Evolutionary conservation across 2,888 invertebrate species (phyloP), one percentile per base, ranked within the genome.

Genomic region (Meteorus cinctellus): DNA sequence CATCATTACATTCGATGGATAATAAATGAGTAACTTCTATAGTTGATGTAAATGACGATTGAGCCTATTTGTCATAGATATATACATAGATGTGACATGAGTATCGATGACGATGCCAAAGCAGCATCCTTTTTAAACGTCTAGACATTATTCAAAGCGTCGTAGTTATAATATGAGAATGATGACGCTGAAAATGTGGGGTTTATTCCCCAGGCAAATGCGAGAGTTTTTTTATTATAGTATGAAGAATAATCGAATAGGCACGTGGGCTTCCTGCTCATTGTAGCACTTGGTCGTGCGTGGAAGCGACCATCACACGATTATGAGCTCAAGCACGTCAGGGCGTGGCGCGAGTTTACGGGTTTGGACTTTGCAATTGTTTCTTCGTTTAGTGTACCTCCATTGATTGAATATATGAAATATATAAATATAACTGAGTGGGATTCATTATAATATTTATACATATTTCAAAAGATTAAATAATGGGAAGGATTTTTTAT

Each of bases 151-250:
- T 55, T 55, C 77, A 74, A 79, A 81, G 78, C 74, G 77, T 82
- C 81, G 78, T 55, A 79, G 81, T 81, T 79, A 78, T 79, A 78
- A 80, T 78, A 80, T 24, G 5, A 55, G n/a, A n/a, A 24, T 55
- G 55, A 55, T 55, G 55, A 55, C 19, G 55, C 19, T n/a, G 48
- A 16, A 48, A 48, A 48, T 48, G 48, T 48, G 14, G n/a, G 4
- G 48, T 14, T 48, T 48, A 48, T 55, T n/a, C 8, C 8, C n/a
- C n/a, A 19, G n/a, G 55, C 8, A 8, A 19, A 55, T 55, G 19
- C 19, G 4, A 10, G 55, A 19, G 19, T n/a, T 48, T 12, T 14
- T 4, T 48, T 48, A 48, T 48, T n/a, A 3, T 3, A 14, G n/a
- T 48, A 48, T 55, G n/a, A 55, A 55, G 55, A 55, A 55, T 55